phyloP scores from a whole-genome alignment of 2,113 vertebrate species.

The Xerus inauris region DNA sequence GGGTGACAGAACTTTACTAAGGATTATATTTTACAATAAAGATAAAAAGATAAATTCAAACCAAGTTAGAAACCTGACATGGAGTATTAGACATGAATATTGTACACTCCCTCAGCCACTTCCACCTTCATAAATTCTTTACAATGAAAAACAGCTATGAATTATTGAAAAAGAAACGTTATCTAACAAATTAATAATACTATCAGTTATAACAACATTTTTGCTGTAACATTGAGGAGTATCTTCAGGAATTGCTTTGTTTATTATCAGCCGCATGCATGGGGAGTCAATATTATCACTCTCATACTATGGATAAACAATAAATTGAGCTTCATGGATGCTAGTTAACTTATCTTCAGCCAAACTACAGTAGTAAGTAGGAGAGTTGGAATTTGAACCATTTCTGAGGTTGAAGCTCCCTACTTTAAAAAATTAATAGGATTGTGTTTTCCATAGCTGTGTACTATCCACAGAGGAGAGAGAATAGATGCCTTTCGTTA shows the following conservation, averaged over 20 bases:
- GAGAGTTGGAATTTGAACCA: neutral
- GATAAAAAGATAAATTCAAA: neutral
- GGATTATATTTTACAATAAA: neutral
- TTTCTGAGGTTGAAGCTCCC: neutral
- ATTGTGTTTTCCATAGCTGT: neutral
- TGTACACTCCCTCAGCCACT: neutral
- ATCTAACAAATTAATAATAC: neutral
- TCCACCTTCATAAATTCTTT: neutral
- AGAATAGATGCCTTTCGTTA: neutral
- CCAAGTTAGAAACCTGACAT: neutral
- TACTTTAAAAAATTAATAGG: neutral
- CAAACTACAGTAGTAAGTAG: neutral
- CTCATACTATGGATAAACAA: neutral
- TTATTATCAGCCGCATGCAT: neutral
- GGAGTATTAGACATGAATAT: neutral
- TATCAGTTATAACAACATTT: neutral
- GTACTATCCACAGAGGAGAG: fast-evolving
- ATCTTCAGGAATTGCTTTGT: neutral
- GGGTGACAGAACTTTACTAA: neutral
- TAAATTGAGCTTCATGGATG: neutral
- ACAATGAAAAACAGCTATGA: neutral
- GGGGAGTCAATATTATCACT: neutral
- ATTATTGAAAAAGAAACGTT: constrained; percentile 7
- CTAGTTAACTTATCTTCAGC: neutral
- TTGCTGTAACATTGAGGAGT: neutral